Conservation (phyloP, 1,140 invertebrate genomes). For the Drosophila prosaltans region DNA sequence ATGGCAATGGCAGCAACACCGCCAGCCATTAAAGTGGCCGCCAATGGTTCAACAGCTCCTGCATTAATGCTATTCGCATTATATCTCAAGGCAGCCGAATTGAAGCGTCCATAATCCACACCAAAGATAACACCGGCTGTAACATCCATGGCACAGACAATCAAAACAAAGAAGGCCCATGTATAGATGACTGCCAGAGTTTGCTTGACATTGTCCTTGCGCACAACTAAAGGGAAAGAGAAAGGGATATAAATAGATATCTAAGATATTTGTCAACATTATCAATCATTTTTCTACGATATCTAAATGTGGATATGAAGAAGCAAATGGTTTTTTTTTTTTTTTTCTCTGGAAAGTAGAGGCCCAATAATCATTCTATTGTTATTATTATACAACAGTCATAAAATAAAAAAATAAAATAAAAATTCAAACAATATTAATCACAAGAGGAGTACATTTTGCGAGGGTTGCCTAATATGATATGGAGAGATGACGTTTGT, state of each 20-base stretch:
- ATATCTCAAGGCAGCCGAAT: conserved; percentile 29
- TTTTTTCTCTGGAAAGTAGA: not conserved
- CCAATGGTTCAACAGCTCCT: conserved; percentile 36
- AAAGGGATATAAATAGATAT: not conserved
- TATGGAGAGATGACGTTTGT: too few species aligned
- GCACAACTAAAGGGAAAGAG: conserved; percentile 41
- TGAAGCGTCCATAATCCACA: conserved; percentile 66
- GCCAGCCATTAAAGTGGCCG: conserved; percentile 56
- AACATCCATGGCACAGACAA: conserved; percentile 76
- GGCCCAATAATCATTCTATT: not conserved
- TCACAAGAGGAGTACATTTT: not conserved
- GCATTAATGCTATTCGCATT: conserved; percentile 56
- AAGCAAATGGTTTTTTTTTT: not conserved
- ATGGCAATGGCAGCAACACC: conserved; percentile 67
- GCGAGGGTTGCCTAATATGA: too few species aligned
- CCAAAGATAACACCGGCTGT: conserved; percentile 75
- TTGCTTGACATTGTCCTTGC: conserved; percentile 55
- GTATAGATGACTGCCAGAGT: conserved; percentile 50
- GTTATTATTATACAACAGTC: not conserved
- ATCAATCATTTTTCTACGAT: conserved; percentile 18
- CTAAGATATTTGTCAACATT: not conserved
- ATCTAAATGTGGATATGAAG: conserved; percentile 11
- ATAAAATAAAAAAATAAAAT: not conserved
- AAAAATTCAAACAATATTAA: not conserved
- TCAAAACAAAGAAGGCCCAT: conserved; percentile 66